Evolutionary conservation across 64 coral and sea anemone genomes (phyloP).

Genomic region (Dendronephthya gigantea): DNA sequence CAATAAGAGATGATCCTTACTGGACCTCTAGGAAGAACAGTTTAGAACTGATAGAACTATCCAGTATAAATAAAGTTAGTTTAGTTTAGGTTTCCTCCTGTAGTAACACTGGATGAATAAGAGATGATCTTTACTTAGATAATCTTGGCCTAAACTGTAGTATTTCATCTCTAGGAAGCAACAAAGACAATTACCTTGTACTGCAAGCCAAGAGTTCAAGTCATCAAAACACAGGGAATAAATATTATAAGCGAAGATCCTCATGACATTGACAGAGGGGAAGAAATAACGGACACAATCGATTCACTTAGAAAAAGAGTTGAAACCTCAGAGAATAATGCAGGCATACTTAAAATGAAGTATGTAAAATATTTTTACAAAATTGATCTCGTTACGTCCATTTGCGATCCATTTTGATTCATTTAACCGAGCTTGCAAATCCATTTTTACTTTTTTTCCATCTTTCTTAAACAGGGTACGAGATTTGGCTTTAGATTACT

Average conservation of each 20-base stretch:
- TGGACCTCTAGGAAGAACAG: too few species aligned
- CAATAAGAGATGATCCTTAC: too few species aligned
- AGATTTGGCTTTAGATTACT: not conserved
- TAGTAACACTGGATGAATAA: too few species aligned
- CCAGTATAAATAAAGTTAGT: too few species aligned
- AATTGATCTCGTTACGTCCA: too few species aligned
- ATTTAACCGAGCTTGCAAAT: too few species aligned
- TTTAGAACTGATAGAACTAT: too few species aligned
- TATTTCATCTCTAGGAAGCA: not conserved
- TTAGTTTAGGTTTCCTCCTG: too few species aligned
- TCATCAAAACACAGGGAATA: not conserved
- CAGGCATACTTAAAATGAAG: not conserved
- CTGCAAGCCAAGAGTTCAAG: constrained; percentile 4
- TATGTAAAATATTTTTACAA: not conserved
- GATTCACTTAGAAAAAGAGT: not conserved
- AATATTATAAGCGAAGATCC: not conserved
- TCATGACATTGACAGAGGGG: not conserved
- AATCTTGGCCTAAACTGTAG: not conserved
- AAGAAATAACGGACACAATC: not conserved
- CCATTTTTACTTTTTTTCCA: too few species aligned
- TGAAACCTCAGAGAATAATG: not conserved
- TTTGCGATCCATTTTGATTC: too few species aligned
- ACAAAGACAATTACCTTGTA: not conserved
- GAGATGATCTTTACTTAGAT: not conserved
- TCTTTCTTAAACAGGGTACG: not conserved